phyloP scores from a whole-genome alignment of 2,113 vertebrate species.

The Amazona vittata region DNA sequence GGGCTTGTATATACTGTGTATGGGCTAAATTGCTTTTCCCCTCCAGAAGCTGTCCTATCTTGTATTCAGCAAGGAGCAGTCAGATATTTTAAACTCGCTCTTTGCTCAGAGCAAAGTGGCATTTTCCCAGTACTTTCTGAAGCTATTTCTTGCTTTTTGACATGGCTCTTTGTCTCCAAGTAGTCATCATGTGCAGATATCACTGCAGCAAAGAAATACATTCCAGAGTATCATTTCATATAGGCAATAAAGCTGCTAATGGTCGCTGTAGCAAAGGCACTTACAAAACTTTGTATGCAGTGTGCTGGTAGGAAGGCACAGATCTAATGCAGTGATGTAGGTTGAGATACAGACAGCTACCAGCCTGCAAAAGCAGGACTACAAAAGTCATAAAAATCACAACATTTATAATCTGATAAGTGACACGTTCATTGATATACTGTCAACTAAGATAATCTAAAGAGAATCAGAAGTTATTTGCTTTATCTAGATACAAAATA shows the following conservation, averaged over 20 bases:
- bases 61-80: not conserved
- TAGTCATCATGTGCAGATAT: not conserved
- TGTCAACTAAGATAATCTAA: conserved; percentile 7
- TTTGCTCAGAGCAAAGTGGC: not conserved
- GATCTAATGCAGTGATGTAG: not conserved
- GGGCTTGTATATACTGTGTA: not conserved
- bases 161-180: conserved; percentile 18
- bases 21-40: not conserved
- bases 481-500: not conserved
- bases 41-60: not conserved
- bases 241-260: conserved; percentile 28
- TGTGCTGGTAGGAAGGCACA: not conserved
- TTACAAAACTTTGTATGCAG: not conserved
- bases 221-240: not conserved
- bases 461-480: conserved; percentile 1
- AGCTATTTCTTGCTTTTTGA: not conserved
- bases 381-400: not conserved
- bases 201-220: not conserved
- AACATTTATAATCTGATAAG: conserved; percentile 23
- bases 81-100: not conserved
- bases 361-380: not conserved
- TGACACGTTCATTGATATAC: not conserved
- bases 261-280: not conserved
- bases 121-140: not conserved
- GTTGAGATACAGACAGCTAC: not conserved